Evolutionary conservation across 1,140 invertebrate genomes (phyloP).

Genomic region (Thrips palmi): DNA sequence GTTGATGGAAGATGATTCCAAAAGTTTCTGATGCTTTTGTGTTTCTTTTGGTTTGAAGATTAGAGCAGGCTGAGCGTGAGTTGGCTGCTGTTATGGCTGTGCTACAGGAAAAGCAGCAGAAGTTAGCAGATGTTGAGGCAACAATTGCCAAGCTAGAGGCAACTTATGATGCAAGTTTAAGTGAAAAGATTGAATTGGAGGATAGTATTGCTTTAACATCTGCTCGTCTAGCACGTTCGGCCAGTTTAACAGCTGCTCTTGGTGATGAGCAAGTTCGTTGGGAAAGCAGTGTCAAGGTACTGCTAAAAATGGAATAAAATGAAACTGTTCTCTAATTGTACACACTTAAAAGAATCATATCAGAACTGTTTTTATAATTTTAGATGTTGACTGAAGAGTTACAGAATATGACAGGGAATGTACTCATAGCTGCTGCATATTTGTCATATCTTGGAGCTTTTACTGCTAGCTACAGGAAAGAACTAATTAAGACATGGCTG

Average conservation of each 20-base stretch:
- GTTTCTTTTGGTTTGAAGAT: no score
- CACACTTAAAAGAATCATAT: not conserved
- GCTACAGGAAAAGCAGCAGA: slow-evolving; percentile 57
- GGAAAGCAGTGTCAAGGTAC: slow-evolving; percentile 51
- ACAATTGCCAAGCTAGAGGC: slow-evolving; percentile 45
- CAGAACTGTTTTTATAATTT: not conserved
- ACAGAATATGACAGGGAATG: slow-evolving; percentile 55
- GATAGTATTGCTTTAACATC: slow-evolving; percentile 52
- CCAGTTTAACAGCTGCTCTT: slow-evolving; percentile 62
- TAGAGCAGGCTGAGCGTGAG: slow-evolving; percentile 55
- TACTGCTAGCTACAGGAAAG: slow-evolving; percentile 48
- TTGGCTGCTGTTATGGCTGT: slow-evolving; percentile 52
- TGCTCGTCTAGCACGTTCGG: slow-evolving; percentile 55
- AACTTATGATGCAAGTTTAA: slow-evolving; percentile 38
- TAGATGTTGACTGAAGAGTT: slow-evolving; percentile 21
- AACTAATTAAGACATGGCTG: slow-evolving; percentile 50
- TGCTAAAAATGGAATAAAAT: slow-evolving; percentile 9
- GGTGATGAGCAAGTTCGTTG: slow-evolving; percentile 69
- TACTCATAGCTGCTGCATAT: slow-evolving; percentile 62
- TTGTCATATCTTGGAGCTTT: slow-evolving; percentile 81
- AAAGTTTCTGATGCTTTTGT: no score
- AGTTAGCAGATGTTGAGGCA: slow-evolving; percentile 48
- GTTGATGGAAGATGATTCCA: slow-evolving; percentile 12
- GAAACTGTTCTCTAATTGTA: not conserved
- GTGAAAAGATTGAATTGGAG: slow-evolving; percentile 37